Evolutionary conservation across 2,888 invertebrate species (phyloP), one percentile per base, ranked within the genome.

Genomic region (Sarcophaga caerulescens): DNA sequence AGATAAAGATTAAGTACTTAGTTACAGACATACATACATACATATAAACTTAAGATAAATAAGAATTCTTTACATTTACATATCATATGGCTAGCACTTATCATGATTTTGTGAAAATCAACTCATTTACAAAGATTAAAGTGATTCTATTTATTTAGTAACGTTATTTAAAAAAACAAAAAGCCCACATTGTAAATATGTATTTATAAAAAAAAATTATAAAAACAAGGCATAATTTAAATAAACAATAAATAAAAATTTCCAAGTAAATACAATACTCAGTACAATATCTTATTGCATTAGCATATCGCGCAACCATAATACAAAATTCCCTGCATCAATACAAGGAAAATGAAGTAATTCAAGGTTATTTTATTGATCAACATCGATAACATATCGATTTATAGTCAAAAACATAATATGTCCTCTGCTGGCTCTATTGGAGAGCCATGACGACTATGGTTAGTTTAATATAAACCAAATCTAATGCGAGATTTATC

Each of bases 71-170:
- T 35, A 35, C 52, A 52, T 17, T 52, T 17, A 14, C 17, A 12
- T 52, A 14, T 52, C 52, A 17, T 52, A 52, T 52, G 52, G 1
- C 17, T 1, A 52, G 1, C 52, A 52, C 4, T 17, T 4, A 4
- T 52, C 52, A 35, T 35, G 10, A 35, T 52, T 52, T 6, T 63
- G 23, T 25, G 35, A 73, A 45, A n/a, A 63, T 80, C 12, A 71
- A 63, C 59, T 59, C n/a, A 65, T 25, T 57, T 25, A 57, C 62
- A 3, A 47, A 68, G 23, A 69, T 74, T 73, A 47, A 23, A 73
- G 68, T 25, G 14, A 52, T 57, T 70, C 21, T 76, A 44, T 62
- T 76, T 76, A 60, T 73, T 73, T 45, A 68, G 66, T 57, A n/a
- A 1, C 12, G 21, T 73, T 63, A 60, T 19, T 59, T 19, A 17